Evolutionary conservation across 2,113 vertebrate genomes (phyloP), one percentile per base, ranked within the genome.

Genomic region (Dunckerocampus dactyliophorus): DNA sequence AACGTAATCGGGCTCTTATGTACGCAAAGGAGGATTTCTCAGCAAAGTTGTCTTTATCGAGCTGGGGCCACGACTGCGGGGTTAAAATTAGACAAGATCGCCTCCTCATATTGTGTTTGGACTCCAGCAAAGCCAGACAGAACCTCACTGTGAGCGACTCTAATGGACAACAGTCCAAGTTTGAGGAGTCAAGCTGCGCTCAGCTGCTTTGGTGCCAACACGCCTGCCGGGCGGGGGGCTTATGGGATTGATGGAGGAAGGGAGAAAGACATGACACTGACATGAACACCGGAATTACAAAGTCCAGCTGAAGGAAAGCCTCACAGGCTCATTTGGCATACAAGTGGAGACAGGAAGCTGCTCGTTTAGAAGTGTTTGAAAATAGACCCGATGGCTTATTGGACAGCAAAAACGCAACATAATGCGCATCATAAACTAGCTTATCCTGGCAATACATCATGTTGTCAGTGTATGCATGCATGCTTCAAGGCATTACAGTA

Each of bases 171-270:
- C 54, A 15, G 34, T 63, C 77, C 43, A 15, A 54, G 62, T 62
- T 31, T 43, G 71, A 67, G 62, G 4, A 74, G 58, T 67, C 59
- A 52, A 72, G 79, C 79, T 78, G 65, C 1, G 42, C 75, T 75
- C 75, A 75, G 75, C 75, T 70, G 60, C 66, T 45, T 51, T 63
- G 43, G 66, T 62, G 79, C 75, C 79, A 81, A 47, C 59, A 21
- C 12, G 24, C 59, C 65, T 21, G 49, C 47, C 19, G 14, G 53
- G 53, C 19, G 17, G 53, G 34, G 57, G 72, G 72, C 48, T 78
- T 73, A 75, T 71, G 58, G 79, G 79, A 75, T 71, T 67, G 66
- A 39, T 28, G 22, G 56, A 61, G 8, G 51, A 24, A 45, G 39
- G 45, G 17, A 16, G 45, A 34, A 6, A 8, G 24, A 61, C 43